These are phyloP conservation scores for Crypturellus tataupa DNA, from an alignment of 2,797 vertebrate genomes.

Conservation along the genomic window DNA sequence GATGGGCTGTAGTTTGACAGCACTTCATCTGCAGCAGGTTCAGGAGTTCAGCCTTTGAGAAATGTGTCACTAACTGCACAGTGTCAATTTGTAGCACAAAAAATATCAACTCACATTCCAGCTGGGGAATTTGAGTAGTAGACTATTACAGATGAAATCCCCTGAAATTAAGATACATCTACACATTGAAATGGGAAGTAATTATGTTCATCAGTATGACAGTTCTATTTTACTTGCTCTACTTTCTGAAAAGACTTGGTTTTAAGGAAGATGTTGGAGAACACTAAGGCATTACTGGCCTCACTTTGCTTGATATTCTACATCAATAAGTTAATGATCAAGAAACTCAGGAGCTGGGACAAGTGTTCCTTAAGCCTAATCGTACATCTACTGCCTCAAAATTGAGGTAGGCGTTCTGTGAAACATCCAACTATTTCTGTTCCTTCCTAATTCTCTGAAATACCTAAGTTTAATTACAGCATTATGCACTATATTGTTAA, in stretches of 20 bases:
- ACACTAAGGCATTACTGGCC: background rate
- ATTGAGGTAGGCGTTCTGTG: background rate
- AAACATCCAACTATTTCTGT: background rate
- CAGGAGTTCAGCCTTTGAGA: conserved; percentile 1
- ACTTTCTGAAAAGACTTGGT: background rate
- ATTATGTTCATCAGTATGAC: background rate
- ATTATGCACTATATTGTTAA: background rate
- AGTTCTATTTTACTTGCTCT: background rate
- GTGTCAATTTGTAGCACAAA: background rate
- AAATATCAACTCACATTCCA: background rate
- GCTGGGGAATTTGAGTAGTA: conserved; percentile 6
- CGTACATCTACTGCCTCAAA: background rate
- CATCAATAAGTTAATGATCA: background rate
- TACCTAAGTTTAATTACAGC: background rate
- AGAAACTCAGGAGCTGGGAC: background rate
- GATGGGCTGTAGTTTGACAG: background rate
- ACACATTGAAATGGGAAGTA: background rate
- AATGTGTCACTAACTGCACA: background rate
- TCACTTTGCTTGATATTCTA: background rate
- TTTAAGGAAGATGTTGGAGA: background rate
- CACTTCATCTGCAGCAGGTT: conserved; percentile 4
- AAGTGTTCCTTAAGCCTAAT: background rate
- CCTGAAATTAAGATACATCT: conserved; percentile 15
- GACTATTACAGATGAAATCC: conserved; percentile 1
- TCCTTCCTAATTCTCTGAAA: background rate